Conservation (phyloP, 2,113 vertebrate species). For the Megaceryle maxima region DNA sequence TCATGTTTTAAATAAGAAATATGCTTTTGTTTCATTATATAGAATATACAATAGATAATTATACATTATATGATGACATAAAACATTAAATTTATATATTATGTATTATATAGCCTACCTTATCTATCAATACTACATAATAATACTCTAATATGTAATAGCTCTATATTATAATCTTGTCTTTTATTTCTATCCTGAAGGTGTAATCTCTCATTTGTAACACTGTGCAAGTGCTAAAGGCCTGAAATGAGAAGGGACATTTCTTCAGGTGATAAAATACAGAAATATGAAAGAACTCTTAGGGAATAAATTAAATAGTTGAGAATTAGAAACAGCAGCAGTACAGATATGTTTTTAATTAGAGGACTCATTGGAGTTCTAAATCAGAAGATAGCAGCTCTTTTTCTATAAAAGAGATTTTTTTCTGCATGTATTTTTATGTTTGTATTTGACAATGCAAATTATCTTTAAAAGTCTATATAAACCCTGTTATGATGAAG, state of each 20-base stretch:
- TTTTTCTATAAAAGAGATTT: neutral
- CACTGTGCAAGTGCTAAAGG: neutral
- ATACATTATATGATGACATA: no score
- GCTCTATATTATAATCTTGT: neutral
- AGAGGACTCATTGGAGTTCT: neutral
- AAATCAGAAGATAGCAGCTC: neutral
- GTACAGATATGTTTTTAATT: neutral
- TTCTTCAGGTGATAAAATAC: neutral
- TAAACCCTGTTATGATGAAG: neutral
- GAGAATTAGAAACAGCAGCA: neutral
- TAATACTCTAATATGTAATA: neutral
- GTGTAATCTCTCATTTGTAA: neutral
- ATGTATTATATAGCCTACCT: no score
- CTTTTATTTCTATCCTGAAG: neutral
- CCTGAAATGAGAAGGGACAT: neutral
- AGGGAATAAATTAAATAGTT: neutral
- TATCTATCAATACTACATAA: no score
- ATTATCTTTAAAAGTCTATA: neutral
- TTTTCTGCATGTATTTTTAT: neutral
- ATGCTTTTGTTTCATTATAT: neutral
- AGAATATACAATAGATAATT: no score
- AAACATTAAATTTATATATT: no score
- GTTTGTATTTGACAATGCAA: neutral
- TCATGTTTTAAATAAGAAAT: neutral
- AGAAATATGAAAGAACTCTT: neutral